Conservation (phyloP, 2,797 vertebrate species). For the Meriones psammophilus region DNA sequence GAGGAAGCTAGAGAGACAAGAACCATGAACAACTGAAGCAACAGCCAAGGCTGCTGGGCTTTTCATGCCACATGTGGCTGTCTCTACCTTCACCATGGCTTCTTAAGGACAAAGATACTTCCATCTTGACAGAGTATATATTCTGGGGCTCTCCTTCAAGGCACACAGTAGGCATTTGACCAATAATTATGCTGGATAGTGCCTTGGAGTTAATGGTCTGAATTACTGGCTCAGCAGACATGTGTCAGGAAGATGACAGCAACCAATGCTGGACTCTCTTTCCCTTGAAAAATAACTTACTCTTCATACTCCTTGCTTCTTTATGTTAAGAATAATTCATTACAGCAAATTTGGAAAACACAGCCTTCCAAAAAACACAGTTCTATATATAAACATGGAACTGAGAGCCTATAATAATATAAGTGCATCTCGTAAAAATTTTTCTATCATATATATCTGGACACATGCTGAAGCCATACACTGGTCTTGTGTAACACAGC, state of each 20-base stretch:
- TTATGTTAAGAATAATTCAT: constrained; percentile 7
- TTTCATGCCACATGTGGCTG: neutral
- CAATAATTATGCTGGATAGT: neutral
- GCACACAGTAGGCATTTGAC: neutral
- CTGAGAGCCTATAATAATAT: neutral
- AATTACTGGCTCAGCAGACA: neutral
- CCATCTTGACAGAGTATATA: neutral
- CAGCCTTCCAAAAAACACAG: neutral
- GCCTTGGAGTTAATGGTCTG: neutral
- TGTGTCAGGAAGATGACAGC: neutral
- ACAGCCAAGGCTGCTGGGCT: neutral
- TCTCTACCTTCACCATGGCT: neutral
- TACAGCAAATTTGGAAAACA: constrained; percentile 1
- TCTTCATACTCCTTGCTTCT: neutral
- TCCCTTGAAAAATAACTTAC: neutral
- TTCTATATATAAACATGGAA: neutral
- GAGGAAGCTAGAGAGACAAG: neutral
- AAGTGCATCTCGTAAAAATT: neutral
- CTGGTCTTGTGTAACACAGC: neutral
- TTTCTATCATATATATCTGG: neutral
- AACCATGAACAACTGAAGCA: neutral
- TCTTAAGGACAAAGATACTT: neutral
- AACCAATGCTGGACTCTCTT: neutral
- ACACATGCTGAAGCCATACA: neutral
- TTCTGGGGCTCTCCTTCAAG: neutral